These are phyloP conservation scores for Nymphalis c-album DNA, from an alignment of 2,888 invertebrate species.

Conservation along the genomic window DNA sequence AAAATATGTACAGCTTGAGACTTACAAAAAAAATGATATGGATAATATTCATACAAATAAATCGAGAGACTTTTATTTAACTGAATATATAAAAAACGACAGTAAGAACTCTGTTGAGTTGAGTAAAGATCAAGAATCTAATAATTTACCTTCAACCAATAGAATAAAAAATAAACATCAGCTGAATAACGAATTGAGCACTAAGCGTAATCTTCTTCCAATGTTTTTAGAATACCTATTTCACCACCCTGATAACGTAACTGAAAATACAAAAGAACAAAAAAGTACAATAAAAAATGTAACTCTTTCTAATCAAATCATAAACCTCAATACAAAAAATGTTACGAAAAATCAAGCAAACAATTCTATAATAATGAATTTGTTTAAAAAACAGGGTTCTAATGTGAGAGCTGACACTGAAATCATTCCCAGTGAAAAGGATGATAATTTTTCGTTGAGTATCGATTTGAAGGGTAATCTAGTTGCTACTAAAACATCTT, in stretches of 20 bases:
- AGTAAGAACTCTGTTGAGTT: neutral
- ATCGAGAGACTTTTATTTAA: neutral
- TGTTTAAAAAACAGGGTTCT: neutral
- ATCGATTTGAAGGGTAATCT: conserved; percentile 72
- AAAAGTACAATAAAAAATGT: neutral
- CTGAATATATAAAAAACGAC: neutral
- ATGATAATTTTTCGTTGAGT: conserved; percentile 40
- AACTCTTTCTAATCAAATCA: neutral
- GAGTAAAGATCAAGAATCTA: neutral
- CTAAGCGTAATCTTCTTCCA: conserved; percentile 50
- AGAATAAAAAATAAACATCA: conserved; percentile 8
- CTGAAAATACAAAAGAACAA: conserved; percentile 12
- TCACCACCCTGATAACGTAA: conserved; percentile 30
- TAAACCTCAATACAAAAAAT: neutral
- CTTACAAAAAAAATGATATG: neutral
- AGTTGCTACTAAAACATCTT: conserved; percentile 62
- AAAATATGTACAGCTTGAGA: neutral
- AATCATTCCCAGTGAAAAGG: conserved; percentile 17
- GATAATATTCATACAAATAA: neutral
- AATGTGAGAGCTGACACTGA: conserved; percentile 6
- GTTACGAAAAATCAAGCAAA: neutral
- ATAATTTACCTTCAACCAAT: neutral
- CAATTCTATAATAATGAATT: neutral
- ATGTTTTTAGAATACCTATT: conserved; percentile 60
- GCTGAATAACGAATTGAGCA: conserved; percentile 35